Conservation (phyloP, 2,113 vertebrate genomes). For the Notarius quadriscutis region DNA sequence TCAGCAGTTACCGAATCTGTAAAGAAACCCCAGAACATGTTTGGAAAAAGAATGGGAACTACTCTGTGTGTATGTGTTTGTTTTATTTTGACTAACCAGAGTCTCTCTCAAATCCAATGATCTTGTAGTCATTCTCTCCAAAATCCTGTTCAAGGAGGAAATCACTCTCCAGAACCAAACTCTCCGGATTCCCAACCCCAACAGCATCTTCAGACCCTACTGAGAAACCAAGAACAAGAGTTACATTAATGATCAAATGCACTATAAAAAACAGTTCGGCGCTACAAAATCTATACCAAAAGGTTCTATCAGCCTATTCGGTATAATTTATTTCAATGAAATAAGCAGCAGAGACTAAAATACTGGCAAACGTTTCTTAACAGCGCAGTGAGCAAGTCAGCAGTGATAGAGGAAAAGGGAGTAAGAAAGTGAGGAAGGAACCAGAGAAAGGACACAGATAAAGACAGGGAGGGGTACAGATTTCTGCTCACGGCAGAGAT, state of each 20-base stretch:
- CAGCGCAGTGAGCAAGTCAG: not conserved
- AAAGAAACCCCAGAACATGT: slow-evolving; percentile 77
- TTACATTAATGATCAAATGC: not conserved
- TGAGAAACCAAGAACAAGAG: slow-evolving; percentile 45
- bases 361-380: not conserved
- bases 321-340: not conserved
- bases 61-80: not conserved
- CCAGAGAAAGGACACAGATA: slow-evolving; percentile 39
- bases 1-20: slow-evolving; percentile 69
- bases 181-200: slow-evolving; percentile 64
- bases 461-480: slow-evolving; percentile 36
- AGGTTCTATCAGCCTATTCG: not conserved
- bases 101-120: slow-evolving; percentile 76
- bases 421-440: slow-evolving; percentile 50
- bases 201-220: slow-evolving; percentile 73
- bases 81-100: slow-evolving; percentile 61
- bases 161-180: slow-evolving; percentile 73
- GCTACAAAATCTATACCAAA: not conserved
- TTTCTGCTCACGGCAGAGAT: slow-evolving; percentile 25
- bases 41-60: not conserved
- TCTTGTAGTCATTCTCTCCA: slow-evolving; percentile 69
- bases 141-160: slow-evolving; percentile 76
- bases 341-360: no score
- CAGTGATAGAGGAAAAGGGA: slow-evolving; percentile 14
- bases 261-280: not conserved